These are phyloP conservation scores for Rhodophaea formosa DNA, from an alignment of 2,888 invertebrate genomes.

Conservation along the genomic window DNA sequence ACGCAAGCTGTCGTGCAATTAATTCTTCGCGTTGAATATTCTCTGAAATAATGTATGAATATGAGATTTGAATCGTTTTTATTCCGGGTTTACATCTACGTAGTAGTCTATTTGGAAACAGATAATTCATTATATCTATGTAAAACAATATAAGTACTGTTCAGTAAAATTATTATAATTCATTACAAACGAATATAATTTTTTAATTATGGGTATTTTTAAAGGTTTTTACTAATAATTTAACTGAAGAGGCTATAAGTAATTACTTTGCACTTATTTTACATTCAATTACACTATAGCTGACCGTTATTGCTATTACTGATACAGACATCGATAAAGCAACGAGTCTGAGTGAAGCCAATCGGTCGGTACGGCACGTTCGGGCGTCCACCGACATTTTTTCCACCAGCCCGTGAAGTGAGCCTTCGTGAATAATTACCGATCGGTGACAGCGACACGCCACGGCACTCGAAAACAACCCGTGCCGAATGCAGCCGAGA, in stretches of 20 bases:
- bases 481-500: constrained; percentile 70
- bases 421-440: constrained; percentile 74
- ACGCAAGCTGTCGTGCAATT: constrained; percentile 25
- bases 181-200: too few species aligned
- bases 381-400: constrained; percentile 42
- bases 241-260: too few species aligned
- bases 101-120: too few species aligned
- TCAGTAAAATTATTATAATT: too few species aligned
- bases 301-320: not conserved
- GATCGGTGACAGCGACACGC: constrained; percentile 72
- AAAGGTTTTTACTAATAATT: too few species aligned
- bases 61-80: constrained; percentile 19
- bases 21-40: constrained; percentile 16
- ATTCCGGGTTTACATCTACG: not conserved
- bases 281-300: not conserved
- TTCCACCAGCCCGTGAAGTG: constrained; percentile 51
- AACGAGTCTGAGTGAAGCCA: constrained; percentile 19
- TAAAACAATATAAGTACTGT: too few species aligned
- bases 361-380: constrained; percentile 36
- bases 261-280: too few species aligned
- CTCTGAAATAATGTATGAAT: constrained; percentile 19
- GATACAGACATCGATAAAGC: not conserved
- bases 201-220: too few species aligned
- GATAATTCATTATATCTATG: too few species aligned
- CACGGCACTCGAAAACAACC: constrained; percentile 66